Evolutionary conservation across 2,888 invertebrate genomes (phyloP).

Genomic region (Nemotelus nigrinus): DNA sequence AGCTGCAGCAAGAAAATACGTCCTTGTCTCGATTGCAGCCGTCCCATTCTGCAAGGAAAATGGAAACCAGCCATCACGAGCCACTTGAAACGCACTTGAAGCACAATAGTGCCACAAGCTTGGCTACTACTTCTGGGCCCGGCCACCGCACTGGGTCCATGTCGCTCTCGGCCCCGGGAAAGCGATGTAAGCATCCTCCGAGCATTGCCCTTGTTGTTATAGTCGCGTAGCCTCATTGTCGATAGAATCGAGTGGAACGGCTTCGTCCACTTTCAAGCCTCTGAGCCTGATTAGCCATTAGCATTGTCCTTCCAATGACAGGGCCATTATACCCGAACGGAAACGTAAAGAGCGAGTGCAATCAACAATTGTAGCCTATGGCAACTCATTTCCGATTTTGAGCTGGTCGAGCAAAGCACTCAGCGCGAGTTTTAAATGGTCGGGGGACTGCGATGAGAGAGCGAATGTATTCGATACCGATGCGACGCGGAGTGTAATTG

Average conservation of each 20-base stretch:
- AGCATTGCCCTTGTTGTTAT: neutral
- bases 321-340: constrained; percentile 21
- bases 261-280: constrained; percentile 40
- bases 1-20: constrained; percentile 10
- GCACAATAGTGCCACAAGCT: constrained; percentile 31
- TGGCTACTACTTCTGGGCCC: neutral
- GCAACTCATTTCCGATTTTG: constrained; percentile 41
- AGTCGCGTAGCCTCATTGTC: constrained; percentile 8
- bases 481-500: no score
- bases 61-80: constrained; percentile 37
- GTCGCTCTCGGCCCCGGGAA: no score
- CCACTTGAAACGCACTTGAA: constrained; percentile 27
- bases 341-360: constrained; percentile 34
- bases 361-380: constrained; percentile 44
- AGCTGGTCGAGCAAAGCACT: neutral
- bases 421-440: no score
- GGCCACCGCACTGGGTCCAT: neutral
- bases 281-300: constrained; percentile 44
- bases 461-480: no score
- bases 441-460: no score
- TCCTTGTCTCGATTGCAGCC: constrained; percentile 31
- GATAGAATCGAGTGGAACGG: neutral
- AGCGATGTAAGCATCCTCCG: neutral
- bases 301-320: constrained; percentile 36
- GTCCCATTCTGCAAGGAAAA: constrained; percentile 24